Conservation (phyloP, 2,888 invertebrate species). For the Gisinianus flammeolus region DNA sequence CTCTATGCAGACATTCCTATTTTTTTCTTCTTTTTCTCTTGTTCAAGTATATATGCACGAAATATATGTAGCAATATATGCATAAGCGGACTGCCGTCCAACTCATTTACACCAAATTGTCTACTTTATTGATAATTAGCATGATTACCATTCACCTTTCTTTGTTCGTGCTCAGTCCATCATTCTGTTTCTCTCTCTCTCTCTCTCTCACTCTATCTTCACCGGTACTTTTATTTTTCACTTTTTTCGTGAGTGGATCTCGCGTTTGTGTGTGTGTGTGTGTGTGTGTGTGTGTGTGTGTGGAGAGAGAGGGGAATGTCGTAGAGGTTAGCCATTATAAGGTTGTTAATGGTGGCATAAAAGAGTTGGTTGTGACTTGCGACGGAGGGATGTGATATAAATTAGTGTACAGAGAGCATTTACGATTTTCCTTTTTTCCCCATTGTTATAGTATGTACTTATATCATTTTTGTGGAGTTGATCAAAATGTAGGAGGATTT, state of each 20-base stretch:
- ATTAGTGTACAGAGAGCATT: neutral
- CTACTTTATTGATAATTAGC: conserved; percentile 43
- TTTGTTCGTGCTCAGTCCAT: conserved; percentile 33
- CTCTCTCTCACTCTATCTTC: conserved; percentile 4
- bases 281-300: neutral
- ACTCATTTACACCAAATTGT: conserved; percentile 40
- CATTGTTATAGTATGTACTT: neutral
- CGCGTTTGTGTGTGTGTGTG: neutral
- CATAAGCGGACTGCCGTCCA: neutral
- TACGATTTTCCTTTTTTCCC: neutral
- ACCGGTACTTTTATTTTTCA: conserved; percentile 1
- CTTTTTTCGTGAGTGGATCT: neutral
- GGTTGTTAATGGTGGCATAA: neutral
- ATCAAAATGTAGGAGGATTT: too few relatives aligned
- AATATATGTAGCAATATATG: too few relatives aligned
- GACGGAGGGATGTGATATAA: neutral
- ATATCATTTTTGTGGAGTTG: too few relatives aligned
- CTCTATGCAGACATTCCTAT: neutral
- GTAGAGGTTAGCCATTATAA: neutral
- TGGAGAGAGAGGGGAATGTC: neutral
- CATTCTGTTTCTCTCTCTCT: neutral
- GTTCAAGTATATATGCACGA: too few relatives aligned
- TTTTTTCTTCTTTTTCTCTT: neutral
- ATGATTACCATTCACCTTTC: conserved; percentile 38
- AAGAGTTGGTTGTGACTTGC: neutral